Evolutionary conservation across 2,797 vertebrate species (phyloP), one percentile per base, ranked within the genome.

Genomic region (Amblyraja radiata): DNA sequence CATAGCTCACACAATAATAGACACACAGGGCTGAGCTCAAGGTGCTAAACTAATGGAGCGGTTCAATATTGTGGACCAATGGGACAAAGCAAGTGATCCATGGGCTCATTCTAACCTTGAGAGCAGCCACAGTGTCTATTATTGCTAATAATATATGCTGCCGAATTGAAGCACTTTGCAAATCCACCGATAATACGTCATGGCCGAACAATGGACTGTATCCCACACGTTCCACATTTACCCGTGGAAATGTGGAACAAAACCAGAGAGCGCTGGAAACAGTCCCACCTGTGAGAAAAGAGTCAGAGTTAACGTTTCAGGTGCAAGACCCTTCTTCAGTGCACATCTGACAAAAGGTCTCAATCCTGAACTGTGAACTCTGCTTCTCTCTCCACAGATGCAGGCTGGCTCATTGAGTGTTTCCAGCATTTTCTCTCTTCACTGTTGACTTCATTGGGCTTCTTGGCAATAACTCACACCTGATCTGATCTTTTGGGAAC

Each of bases 131-230:
- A 36, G 61, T 88, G 84, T 68, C 61, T 21, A 61, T 65, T 88
- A 88, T 88, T 18, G 21, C 18, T 32, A 65, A 88, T 88, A 88
- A 36, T 88, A 88, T 88, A 88, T 88, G 68, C 84, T 88, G 84
- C 68, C 68, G n/a, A 32, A 68, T 25, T 73, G 21, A 54, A 54
- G 0, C 46, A 54, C 46, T 54, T 54, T 54, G 46, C 46, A 54
- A 54, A 54, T 88, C 28, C 21, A 88, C 61, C 9, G 36, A 68
- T 18, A 36, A 7, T 6, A 32, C 25, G 11, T 6, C 25, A 2
- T n/a, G 58, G 39, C 18, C 79, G 9, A 13, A 4, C 54, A 28
- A 3, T 83, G 23, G 0, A n/a, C 61, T 83, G 46, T 54, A 6
- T 54, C 46, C 46, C 46, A 4, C 6, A 18, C 18, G 6, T 36